Evolutionary conservation across 2,888 invertebrate genomes (phyloP).

Genomic region (Notodromas monacha): DNA sequence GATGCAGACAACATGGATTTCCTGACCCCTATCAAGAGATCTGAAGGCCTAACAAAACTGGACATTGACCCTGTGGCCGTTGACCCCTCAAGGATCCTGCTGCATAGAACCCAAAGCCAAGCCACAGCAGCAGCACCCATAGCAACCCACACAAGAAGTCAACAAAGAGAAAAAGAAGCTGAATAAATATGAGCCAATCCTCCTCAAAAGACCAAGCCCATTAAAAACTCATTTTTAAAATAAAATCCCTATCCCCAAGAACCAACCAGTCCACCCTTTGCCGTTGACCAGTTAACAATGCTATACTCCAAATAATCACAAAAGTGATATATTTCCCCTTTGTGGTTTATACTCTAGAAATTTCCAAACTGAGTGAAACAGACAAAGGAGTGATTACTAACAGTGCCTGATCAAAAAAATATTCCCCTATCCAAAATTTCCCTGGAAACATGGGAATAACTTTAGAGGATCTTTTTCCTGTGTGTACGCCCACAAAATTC

Average conservation of each 20-base stretch:
- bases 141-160: slow-evolving; percentile 4
- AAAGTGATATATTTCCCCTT: no score
- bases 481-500: slow-evolving; percentile 1
- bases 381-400: no score
- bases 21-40: slow-evolving; percentile 1
- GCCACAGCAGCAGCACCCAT: slow-evolving; percentile 2
- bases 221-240: no score
- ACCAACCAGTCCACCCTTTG: no score
- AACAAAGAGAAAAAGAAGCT: no score
- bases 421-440: slow-evolving; percentile 4
- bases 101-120: slow-evolving; percentile 4
- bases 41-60: slow-evolving; percentile 4
- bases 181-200: no score
- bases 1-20: slow-evolving; percentile 4
- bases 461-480: slow-evolving; percentile 4
- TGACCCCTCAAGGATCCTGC: slow-evolving; percentile 4
- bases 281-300: no score
- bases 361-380: no score
- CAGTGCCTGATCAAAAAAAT: slow-evolving; percentile 1
- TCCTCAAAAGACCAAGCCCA: no score
- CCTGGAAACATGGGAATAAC: slow-evolving; percentile 4
- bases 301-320: no score
- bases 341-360: no score
- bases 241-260: no score
- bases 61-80: slow-evolving; percentile 4